Conservation (phyloP, 2,888 invertebrate species). For the Phyto melanocephala region DNA sequence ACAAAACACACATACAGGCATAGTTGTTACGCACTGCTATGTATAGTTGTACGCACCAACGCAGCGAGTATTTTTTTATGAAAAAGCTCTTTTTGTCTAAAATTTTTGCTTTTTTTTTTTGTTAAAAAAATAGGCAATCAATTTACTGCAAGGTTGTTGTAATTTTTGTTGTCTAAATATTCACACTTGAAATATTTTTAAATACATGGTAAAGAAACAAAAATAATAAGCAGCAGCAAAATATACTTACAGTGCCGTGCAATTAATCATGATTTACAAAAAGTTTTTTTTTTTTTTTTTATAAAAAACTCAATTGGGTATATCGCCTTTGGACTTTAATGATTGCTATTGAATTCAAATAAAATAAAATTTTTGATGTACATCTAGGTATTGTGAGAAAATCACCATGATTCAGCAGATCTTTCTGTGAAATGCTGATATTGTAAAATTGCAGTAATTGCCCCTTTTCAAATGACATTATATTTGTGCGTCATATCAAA, state of each 20-base stretch:
- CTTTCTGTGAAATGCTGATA: no score
- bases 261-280: no score
- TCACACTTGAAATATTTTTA: constrained; percentile 31
- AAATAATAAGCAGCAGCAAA: not conserved
- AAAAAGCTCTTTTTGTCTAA: constrained; percentile 7
- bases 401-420: no score
- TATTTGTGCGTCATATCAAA: no score
- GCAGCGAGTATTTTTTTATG: not conserved
- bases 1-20: not conserved
- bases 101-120: not conserved
- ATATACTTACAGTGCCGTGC: no score
- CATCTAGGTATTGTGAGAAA: no score
- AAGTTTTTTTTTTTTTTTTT: not conserved
- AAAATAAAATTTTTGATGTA: no score
- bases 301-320: no score
- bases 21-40: not conserved
- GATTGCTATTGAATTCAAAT: no score
- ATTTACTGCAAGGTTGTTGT: constrained; percentile 55
- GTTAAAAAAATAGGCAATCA: constrained; percentile 19
- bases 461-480: no score
- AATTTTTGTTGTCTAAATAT: constrained; percentile 26
- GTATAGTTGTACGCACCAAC: constrained; percentile 40
- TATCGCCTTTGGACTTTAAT: no score
- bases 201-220: not conserved
- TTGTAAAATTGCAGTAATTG: no score